Base-by-base conservation (phyloP, 2,797 vertebrate species). In the Gymnoscopelus braueri region DNA sequence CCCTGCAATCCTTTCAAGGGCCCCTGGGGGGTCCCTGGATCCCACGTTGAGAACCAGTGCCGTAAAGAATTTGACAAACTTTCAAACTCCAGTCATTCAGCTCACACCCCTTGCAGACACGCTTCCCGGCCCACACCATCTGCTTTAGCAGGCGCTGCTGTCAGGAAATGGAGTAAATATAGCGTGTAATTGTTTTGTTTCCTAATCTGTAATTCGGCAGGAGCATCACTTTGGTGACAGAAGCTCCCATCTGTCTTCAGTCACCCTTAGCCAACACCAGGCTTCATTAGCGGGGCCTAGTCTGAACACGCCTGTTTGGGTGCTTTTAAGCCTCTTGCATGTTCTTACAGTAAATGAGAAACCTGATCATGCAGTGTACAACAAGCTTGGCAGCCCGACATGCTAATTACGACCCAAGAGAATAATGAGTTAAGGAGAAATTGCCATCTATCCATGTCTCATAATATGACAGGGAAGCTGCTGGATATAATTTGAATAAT, bases 401-500 rank as follows among this genome's bases (percentile, higher is more conserved):
- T 63, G 24, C 44, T 86, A 81, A 89, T 89, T 81, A 78, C 13
- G 64, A 80, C 84, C 68, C 80, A 35, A 60, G 83, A 72, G 84
- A 58, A 65, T 77, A 44, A 44, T 60, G 61, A 78, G 32, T 56
- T 57, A 44, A 53, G 5, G 51, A 57, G 23, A 63, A 32, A 13
- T 47, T 44, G 39, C 39, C 39, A 44, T 44, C 8, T 44, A 44
- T 44, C 39, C 39, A 60, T 47, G 39, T 32, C 47, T 50, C 32
- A 59, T 61, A 68, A 53, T 23, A 59, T 62, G 56, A 59, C 7
- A 1, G n/a, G 24, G 3, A 35, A 44, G 39, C 2, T 13, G 39
- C 2, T 13, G 24, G 60, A 50, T 52, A 13, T 9, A 39, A 14
- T 67, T 23, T 71, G n/a, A 29, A 49, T 62, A 19, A 59, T 58